Base-by-base conservation (phyloP, 2,888 invertebrate species). In the Pachliopta kotzebuea region DNA sequence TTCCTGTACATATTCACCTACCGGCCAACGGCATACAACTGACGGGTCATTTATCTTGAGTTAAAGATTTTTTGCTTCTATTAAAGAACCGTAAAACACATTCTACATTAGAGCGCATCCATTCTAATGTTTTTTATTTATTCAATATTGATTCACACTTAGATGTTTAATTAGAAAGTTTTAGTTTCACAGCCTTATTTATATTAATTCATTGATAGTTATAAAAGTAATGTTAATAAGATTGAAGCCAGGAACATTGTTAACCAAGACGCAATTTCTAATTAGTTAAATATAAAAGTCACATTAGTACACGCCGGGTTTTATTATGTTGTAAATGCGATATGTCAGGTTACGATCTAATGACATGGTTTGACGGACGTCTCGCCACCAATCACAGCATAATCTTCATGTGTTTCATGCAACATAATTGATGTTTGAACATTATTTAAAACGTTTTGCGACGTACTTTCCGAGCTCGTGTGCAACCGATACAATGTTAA, bases 1-100 rank as follows among this genome's bases (percentile, higher is more conserved):
- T 84, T 85, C 80, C 81, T 81, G 82, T 76, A 76, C 75, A 73
- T 72, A 77, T 79, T 81, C 71, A 74, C 68, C 71, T 71, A 72
- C 71, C 68, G 65, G 65, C 71, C n/a, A 56, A 26, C 23, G 53
- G 73, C 76, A 73, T 76, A 58, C 67, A 73, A 74, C 73, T 76
- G 76, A 75, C 75, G 71, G 73, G 68, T 74, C 76, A 79, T 81
- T 79, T 77, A 76, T 80, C 71, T 75, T 72, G 64, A 66, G 71
- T 72, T 73, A 66, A 64, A 72, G 66, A 69, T 70, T 72, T 56
- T 74, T 68, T 70, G 57, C 60, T 63, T 66, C 49, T n/a, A 55
- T 56, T 60, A 61, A 6, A 56, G n/a, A 54, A 26, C 50, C 20
- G 55, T 56, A 49, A 55, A 52, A 60, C n/a, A 56, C 26, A 56